Evolutionary conservation across 2,113 vertebrate genomes (phyloP).

Genomic region (Takifugu bimaculatus): DNA sequence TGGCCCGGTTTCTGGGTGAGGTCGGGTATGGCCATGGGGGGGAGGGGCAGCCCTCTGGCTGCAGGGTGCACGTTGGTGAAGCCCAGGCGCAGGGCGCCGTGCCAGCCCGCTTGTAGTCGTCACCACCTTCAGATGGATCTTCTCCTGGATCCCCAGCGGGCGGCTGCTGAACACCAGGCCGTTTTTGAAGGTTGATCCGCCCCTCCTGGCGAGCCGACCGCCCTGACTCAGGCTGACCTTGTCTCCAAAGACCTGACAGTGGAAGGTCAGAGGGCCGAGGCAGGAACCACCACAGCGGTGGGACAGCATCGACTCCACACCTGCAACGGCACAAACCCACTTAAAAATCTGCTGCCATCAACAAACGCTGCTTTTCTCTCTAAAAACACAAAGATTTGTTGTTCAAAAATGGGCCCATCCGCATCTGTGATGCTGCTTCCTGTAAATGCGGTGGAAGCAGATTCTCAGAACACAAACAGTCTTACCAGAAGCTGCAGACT

Average conservation of each 20-base stretch:
- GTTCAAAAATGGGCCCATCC: too few species aligned
- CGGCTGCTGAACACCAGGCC: constrained; percentile 83
- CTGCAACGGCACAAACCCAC: not conserved
- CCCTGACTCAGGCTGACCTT: constrained; percentile 62
- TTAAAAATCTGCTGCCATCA: too few species aligned
- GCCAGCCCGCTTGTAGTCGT: constrained; percentile 40
- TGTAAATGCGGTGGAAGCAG: too few species aligned
- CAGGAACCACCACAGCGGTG: constrained; percentile 32
- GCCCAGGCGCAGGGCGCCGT: constrained; percentile 78
- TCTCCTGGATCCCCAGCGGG: constrained; percentile 62
- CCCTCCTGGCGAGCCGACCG: constrained; percentile 48
- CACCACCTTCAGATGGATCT: constrained; percentile 68
- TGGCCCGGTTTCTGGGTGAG: constrained; percentile 66
- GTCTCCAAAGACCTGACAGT: constrained; percentile 63
- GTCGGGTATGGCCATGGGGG: constrained; percentile 73
- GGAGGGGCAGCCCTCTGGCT: constrained; percentile 61
- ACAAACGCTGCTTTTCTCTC: too few species aligned
- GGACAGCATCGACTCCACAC: not conserved
- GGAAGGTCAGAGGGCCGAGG: constrained; percentile 71
- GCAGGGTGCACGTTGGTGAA: constrained; percentile 77
- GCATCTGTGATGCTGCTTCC: too few species aligned
- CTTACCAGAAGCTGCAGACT: too few species aligned
- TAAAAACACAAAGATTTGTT: too few species aligned
- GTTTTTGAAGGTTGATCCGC: constrained; percentile 57
- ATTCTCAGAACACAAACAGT: too few species aligned